Percentiles rank a stretch among this genome's conserved stretches.
These are phyloP conservation scores for Mesorhabditis spiculigera DNA, from an alignment of 2,888 invertebrate genomes.

Conservation along the genomic window DNA sequence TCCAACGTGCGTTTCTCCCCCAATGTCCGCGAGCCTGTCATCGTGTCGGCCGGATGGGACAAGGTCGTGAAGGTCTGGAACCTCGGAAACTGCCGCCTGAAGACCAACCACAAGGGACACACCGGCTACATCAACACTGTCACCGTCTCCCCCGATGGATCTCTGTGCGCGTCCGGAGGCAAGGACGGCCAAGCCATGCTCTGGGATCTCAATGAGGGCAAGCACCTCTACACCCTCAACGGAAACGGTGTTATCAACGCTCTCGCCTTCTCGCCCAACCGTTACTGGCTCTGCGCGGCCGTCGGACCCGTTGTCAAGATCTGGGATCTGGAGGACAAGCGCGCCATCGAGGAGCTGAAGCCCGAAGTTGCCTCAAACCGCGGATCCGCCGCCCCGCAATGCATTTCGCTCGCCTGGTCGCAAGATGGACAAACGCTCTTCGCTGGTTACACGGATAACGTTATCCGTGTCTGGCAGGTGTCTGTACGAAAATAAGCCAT, in stretches of 20 bases:
- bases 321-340: constrained; percentile 65
- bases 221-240: constrained; percentile 95
- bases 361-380: constrained; percentile 75
- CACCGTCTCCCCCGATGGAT: constrained; percentile 97
- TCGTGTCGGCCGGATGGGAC: constrained; percentile 98
- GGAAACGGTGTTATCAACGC: constrained; percentile 98
- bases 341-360: constrained; percentile 93
- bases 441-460: constrained; percentile 88
- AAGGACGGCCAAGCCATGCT: constrained; percentile 97
- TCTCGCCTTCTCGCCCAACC: constrained; percentile 95
- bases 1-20: constrained; percentile 98
- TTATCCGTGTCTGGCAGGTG: constrained; percentile 97
- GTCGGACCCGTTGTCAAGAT: constrained; percentile 89
- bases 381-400: constrained; percentile 82
- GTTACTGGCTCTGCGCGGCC: constrained; percentile 97
- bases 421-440: constrained; percentile 97
- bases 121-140: constrained; percentile 95
- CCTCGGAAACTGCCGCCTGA: constrained; percentile 93
- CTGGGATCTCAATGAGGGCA: constrained; percentile 99
- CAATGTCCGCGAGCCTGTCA: constrained; percentile 94
- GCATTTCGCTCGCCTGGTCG: constrained; percentile 88
- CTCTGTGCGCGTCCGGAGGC: constrained; percentile 94
- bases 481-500: constrained; percentile 29
- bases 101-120: constrained; percentile 96
- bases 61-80: constrained; percentile 84